Base-by-base conservation (phyloP, 53 echinoderm and acorn worm genomes). In the Mesocentrotus franciscanus region DNA sequence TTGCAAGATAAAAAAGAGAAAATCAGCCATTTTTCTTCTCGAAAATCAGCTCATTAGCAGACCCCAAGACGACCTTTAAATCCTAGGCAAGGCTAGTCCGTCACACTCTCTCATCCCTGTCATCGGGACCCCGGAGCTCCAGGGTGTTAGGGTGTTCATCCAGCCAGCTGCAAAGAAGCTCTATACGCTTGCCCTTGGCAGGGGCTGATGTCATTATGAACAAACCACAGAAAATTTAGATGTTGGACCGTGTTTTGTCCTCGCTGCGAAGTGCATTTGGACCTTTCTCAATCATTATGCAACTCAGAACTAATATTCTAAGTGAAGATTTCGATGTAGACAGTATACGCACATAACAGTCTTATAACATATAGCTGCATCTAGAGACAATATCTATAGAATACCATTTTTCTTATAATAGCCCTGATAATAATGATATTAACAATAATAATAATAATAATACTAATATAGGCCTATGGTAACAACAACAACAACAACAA, bases 121-220 rank as follows among this genome's bases (percentile, higher is more conserved):
- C 81, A 18, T 17, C 16, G n/a, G 29, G 87, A 87, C 87, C 87
- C 87, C 27, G 87, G 57, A 26, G 26, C 9, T 87, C 58, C 87
- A 81, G 87, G 87, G 87, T 57, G 56, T n/a, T 12, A 0, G 58
- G 87, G 87, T 87, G 87, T 57, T 39, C 87, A 58, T 59, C 26
- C 87, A 58, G 58, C 87, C 87, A 87, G 87, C 87, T 87, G 87
- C 87, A 58, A 57, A 11, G 26, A n/a, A 11, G 87, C 11, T 58
- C 87, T 57, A 8, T 85, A 33, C 0, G 18, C 87, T 26, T 12
- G 87, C 58, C 87, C 87, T 87, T 87, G 57, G 57, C 87, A 87
- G 27, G 58, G 49, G 42, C 6, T 84, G 84, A 84, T 84, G 55
- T 49, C 84, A 84, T 84, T 49, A 84, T 14, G 2, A 6, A 49